A percentile compares a stretch with the other conserved stretches of the same genome.
Conservation (phyloP, 2,888 invertebrate genomes). For the Rhamnusium bicolor region DNA sequence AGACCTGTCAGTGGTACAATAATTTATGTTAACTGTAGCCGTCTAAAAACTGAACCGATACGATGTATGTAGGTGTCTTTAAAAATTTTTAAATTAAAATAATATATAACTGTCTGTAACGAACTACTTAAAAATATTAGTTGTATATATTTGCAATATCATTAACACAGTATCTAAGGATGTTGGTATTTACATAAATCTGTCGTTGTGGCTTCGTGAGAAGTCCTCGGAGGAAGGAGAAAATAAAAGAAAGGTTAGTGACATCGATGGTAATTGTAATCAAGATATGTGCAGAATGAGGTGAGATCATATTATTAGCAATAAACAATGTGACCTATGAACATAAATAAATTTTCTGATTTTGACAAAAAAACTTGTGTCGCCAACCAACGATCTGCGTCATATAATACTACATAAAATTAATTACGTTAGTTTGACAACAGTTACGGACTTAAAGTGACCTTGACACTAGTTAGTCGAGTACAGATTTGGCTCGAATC, state of each 20-base stretch:
- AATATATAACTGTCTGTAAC: neutral
- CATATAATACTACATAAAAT: too few species aligned
- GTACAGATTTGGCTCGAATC: too few species aligned
- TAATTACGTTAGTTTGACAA: too few species aligned
- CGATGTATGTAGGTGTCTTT: neutral
- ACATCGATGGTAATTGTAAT: slow-evolving; percentile 46
- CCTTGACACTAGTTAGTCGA: too few species aligned
- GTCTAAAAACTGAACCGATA: neutral
- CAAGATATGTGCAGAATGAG: slow-evolving; percentile 42
- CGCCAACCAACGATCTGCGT: too few species aligned
- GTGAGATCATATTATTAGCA: slow-evolving; percentile 29
- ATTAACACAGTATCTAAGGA: slow-evolving; percentile 16
- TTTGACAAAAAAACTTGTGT: neutral
- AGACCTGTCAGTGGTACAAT: neutral
- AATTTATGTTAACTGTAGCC: neutral
- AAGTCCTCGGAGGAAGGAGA: slow-evolving; percentile 53
- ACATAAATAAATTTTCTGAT: neutral
- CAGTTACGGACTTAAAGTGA: too few species aligned
- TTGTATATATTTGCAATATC: neutral
- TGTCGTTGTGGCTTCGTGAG: slow-evolving; percentile 55
- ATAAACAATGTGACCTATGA: neutral
- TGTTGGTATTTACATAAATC: slow-evolving; percentile 48
- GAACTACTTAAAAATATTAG: neutral
- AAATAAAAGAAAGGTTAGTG: slow-evolving; percentile 59
- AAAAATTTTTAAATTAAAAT: neutral